Evolutionary conservation across 2,888 invertebrate species (phyloP).

Genomic region (Peribatodes rhomboidaria): DNA sequence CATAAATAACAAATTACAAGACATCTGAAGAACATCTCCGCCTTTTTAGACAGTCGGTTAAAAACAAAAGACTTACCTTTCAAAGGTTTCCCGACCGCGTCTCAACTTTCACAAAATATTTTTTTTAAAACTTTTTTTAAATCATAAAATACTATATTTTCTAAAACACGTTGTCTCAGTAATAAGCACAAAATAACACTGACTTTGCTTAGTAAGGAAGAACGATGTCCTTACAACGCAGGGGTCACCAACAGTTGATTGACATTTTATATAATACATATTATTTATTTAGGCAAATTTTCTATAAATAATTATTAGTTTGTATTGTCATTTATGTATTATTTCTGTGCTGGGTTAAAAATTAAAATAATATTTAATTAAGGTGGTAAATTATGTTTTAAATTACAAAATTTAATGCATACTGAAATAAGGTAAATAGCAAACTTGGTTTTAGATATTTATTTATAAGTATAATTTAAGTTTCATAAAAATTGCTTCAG

Average conservation of each 20-base stretch:
- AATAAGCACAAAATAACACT: background rate
- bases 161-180: background rate
- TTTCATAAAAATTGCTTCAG: no score
- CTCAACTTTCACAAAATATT: background rate
- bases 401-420: no score
- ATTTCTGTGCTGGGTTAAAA: no score
- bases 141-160: background rate
- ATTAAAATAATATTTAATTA: no score
- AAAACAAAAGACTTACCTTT: background rate
- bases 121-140: background rate
- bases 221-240: slow-evolving; percentile 3
- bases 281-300: background rate
- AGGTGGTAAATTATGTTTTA: no score
- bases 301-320: background rate
- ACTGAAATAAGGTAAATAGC: no score
- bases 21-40: no score
- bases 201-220: background rate
- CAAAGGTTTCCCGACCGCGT: background rate
- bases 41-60: no score
- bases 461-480: no score
- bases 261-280: background rate
- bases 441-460: no score
- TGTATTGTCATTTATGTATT: background rate
- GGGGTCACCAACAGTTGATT: slow-evolving; percentile 2
- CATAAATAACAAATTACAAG: no score